Conservation (phyloP, 2,113 vertebrate species). For the Esox niger region DNA sequence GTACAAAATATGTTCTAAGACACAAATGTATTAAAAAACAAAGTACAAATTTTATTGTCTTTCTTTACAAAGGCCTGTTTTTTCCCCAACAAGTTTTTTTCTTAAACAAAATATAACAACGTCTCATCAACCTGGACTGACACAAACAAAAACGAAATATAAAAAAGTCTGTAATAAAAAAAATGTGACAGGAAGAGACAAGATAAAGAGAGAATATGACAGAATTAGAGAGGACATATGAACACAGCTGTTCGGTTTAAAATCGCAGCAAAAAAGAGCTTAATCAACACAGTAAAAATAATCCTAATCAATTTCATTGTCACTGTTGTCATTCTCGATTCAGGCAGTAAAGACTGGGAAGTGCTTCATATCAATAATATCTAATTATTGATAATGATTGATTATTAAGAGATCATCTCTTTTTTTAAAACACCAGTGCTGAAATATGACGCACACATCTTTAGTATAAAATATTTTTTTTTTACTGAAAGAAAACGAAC, state of each 20-base stretch:
- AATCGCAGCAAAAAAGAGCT: conserved; percentile 48
- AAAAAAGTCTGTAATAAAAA: conserved; percentile 43
- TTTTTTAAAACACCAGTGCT: conserved; percentile 49
- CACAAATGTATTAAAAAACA: conserved; percentile 77
- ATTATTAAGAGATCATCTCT: too few relatives aligned
- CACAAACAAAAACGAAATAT: conserved; percentile 53
- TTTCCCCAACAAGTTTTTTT: conserved; percentile 78
- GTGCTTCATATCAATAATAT: conserved; percentile 64
- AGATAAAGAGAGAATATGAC: conserved; percentile 7
- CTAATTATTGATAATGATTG: too few relatives aligned
- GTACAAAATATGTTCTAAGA: background rate
- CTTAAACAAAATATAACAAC: conserved; percentile 97
- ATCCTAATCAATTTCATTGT: conserved; percentile 45
- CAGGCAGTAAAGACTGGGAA: conserved; percentile 66
- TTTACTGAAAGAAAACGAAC: background rate
- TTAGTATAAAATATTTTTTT: conserved; percentile 21
- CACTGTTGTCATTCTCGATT: conserved; percentile 24
- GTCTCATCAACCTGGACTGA: conserved; percentile 87
- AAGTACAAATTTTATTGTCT: conserved; percentile 96
- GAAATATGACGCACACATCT: conserved; percentile 34
- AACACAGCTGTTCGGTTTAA: conserved; percentile 37
- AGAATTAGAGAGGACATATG: conserved; percentile 27
- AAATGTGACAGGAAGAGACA: conserved; percentile 42
- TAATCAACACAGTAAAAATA: conserved; percentile 13
- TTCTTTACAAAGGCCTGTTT: conserved; percentile 90